Conservation (phyloP, 2,113 vertebrate genomes). For the Scomber japonicus region DNA sequence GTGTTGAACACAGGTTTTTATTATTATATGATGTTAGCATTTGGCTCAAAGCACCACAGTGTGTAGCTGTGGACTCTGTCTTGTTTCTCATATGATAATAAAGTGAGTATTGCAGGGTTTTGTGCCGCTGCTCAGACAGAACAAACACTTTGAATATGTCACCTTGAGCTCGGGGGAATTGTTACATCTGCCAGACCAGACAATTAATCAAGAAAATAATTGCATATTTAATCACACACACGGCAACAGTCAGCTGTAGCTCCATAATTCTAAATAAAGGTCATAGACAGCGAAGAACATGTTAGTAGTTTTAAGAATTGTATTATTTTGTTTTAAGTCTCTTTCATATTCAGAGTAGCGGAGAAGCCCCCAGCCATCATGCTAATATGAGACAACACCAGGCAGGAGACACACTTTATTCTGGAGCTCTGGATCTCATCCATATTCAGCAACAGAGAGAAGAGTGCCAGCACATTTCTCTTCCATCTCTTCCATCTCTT, state of each 20-base stretch:
- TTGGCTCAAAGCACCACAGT: too few relatives aligned
- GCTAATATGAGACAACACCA: constrained; percentile 32
- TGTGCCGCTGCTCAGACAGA: too few relatives aligned
- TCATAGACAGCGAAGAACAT: background rate
- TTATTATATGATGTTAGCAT: too few relatives aligned
- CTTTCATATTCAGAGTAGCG: constrained; percentile 17
- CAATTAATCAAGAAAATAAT: background rate
- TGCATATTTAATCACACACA: background rate
- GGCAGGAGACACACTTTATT: constrained; percentile 35
- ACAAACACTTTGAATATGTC: too few relatives aligned
- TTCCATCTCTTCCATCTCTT: background rate
- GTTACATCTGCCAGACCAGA: background rate
- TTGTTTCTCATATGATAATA: too few relatives aligned
- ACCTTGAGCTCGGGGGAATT: background rate
- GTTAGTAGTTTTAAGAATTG: background rate
- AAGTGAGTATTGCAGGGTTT: too few relatives aligned
- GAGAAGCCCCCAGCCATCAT: constrained; percentile 33
- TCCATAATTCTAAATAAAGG: background rate
- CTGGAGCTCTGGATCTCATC: constrained; percentile 42
- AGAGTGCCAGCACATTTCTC: constrained; percentile 18
- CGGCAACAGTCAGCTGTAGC: background rate
- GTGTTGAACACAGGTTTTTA: too few relatives aligned
- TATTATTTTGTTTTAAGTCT: background rate
- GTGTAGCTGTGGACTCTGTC: too few relatives aligned
- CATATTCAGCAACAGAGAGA: constrained; percentile 43